These are phyloP conservation scores for Tenthredo distinguenda DNA, from an alignment of 2,888 invertebrate genomes.

Conservation along the genomic window DNA sequence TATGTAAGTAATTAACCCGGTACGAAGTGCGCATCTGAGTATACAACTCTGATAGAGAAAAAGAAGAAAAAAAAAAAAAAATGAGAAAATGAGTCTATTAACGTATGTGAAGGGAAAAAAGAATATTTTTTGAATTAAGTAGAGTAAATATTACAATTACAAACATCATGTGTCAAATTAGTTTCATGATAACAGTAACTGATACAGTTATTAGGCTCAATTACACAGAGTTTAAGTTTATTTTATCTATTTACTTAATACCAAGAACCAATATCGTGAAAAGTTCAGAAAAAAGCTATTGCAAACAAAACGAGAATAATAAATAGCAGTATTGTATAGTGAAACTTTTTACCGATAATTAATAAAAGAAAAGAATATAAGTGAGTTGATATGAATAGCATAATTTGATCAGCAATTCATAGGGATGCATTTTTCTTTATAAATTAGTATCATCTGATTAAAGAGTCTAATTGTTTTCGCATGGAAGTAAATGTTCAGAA, in stretches of 20 bases:
- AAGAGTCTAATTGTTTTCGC: background rate
- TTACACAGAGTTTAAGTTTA: background rate
- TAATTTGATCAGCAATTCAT: background rate
- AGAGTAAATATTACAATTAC: background rate
- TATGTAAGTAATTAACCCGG: slow-evolving; percentile 30
- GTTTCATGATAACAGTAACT: background rate
- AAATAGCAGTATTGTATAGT: background rate
- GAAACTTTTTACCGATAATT: background rate
- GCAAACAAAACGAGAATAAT: slow-evolving; percentile 2
- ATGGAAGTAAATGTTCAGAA: background rate
- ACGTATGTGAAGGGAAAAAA: background rate
- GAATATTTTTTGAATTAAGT: background rate
- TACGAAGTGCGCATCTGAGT: slow-evolving; percentile 31
- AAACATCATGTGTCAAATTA: background rate
- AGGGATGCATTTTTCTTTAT: background rate
- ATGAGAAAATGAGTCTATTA: background rate
- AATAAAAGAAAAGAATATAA: background rate
- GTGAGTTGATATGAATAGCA: background rate
- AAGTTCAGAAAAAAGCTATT: background rate
- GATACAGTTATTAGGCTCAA: background rate
- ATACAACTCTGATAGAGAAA: slow-evolving; percentile 3
- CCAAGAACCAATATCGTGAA: background rate
- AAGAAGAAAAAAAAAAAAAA: slow-evolving; percentile 36
- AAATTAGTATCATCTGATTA: background rate
- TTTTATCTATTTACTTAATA: slow-evolving; percentile 44